phyloP scores from a whole-genome alignment of 1,140 invertebrate genomes.

The Batillaria attramentaria region DNA sequence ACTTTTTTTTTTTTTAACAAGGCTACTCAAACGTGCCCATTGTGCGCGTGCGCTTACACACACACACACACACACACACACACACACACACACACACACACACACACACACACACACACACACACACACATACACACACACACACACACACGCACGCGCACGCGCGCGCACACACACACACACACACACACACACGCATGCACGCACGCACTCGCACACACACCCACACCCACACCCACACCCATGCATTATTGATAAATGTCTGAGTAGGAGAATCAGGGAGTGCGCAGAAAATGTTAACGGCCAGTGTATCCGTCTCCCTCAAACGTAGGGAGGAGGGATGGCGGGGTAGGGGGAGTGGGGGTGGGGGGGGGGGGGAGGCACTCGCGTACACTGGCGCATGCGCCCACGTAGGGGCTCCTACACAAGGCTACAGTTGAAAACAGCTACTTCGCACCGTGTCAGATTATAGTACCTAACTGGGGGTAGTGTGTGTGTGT shows the following conservation, averaged over 20 bases:
- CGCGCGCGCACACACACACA: neutral
- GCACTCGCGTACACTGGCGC: too few species aligned
- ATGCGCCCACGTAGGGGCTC: too few species aligned
- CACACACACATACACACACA: neutral
- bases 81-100: neutral
- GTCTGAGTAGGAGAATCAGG: neutral
- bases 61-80: neutral
- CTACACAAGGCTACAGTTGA: too few species aligned
- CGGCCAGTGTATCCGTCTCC: neutral
- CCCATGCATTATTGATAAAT: neutral
- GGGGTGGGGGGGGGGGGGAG: neutral
- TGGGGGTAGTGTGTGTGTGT: neutral
- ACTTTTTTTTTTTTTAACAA: neutral
- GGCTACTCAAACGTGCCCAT: neutral
- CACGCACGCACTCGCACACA: neutral
- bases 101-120: neutral
- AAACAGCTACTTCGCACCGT: too few species aligned
- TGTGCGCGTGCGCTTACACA: neutral
- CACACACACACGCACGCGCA: neutral
- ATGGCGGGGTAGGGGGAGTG: neutral
- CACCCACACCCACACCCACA: neutral
- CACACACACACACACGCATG: slow-evolving; percentile 6
- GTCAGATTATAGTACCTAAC: neutral
- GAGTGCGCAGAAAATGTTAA: neutral
- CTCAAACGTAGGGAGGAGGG: neutral